Evolutionary conservation across 2,797 vertebrate species (phyloP), one percentile per base, ranked within the genome.

Genomic region (Prunella strophiata): DNA sequence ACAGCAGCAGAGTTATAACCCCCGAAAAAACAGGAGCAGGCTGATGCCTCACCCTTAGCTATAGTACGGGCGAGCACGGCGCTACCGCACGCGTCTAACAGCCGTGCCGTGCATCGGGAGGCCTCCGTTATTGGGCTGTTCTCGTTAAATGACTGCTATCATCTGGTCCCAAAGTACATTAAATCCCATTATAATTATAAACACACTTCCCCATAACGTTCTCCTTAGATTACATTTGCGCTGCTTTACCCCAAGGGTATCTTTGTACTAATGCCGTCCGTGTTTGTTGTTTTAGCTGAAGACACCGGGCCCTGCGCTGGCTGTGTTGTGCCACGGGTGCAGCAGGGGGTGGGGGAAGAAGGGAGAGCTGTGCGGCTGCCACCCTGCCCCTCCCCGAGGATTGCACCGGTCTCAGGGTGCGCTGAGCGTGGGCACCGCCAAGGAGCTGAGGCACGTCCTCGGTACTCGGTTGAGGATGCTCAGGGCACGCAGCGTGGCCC

Each of bases 161-260:
- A 97, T 97, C 97, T 97, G 97, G 88, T 97, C 97, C 97, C 97
- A 85, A 93, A 97, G 97, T 97, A 97, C 98, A 98, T 98, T 96
- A 98, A 98, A 97, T 96, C 96, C 97, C 96, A 97, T 98, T 97
- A 98, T 97, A 98, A 98, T 98, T 97, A 98, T 98, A 96, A 97
- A 96, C 98, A 97, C 97, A 96, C 96, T 97, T 97, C 93, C 94
- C 97, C 93, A 95, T 94, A 96, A 97, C 96, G 93, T 97, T 95
- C 95, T n/a, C 94, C 89, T 96, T 96, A 95, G 97, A 97, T 97
- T 97, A 95, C 97, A 97, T 96, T 97, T 93, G 88, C 85, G 80
- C 88, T 89, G 96, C 95, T 76, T 91, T 92, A 92, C 95, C 97
- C 97, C 97, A 87, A 96, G 97, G 98, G 97, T 91, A 94, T 97